Evolutionary conservation across 2,888 invertebrate species (phyloP).

Genomic region (Xestia rhomboidea): DNA sequence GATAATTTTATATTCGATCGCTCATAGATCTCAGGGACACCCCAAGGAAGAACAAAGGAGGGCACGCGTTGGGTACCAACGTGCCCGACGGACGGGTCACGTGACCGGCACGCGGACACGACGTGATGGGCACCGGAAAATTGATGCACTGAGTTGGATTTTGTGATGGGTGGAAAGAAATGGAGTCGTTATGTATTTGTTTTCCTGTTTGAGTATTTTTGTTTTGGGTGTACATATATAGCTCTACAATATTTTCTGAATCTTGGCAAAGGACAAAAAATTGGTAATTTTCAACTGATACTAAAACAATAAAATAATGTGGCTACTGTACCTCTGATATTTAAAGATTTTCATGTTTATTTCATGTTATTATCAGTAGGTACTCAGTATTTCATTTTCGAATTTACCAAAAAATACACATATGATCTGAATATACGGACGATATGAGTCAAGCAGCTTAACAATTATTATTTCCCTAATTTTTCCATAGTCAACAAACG

Average conservation of each 20-base stretch:
- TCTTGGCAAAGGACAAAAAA: background rate
- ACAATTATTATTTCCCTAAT: background rate
- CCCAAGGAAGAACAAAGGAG: conserved; percentile 65
- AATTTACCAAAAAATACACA: background rate
- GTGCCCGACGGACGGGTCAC: conserved; percentile 75
- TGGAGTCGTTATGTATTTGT: conserved; percentile 71
- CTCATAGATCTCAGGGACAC: conserved; percentile 62
- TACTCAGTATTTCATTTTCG: too few relatives aligned
- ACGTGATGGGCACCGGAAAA: conserved; percentile 84
- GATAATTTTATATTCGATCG: conserved; percentile 69
- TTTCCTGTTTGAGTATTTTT: background rate
- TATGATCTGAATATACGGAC: background rate
- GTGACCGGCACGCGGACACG: conserved; percentile 82
- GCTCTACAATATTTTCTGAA: background rate
- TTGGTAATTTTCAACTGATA: too few relatives aligned
- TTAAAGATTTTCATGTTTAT: background rate
- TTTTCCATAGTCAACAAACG: background rate
- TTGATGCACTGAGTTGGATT: conserved; percentile 79
- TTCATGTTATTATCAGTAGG: background rate
- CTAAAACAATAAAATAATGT: background rate
- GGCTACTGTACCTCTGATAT: too few relatives aligned
- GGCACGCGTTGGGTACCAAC: conserved; percentile 67
- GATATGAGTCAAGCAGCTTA: background rate
- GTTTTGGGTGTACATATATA: rapidly evolving
- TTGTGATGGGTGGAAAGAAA: conserved; percentile 48